These are phyloP conservation scores for Graphium colonna DNA, from an alignment of 2,888 invertebrate genomes.

Conservation along the genomic window DNA sequence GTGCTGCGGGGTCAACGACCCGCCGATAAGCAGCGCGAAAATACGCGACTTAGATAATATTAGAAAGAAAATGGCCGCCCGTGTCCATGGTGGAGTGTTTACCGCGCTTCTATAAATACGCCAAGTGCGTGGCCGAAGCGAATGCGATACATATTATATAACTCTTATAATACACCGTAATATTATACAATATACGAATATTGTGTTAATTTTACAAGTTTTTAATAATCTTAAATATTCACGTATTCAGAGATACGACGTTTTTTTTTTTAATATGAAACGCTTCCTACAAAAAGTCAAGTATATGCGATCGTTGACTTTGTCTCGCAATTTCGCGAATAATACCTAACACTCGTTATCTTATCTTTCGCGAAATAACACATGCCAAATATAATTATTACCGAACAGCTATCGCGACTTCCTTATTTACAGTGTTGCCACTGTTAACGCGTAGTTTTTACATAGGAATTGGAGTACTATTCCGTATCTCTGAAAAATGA, in stretches of 20 bases:
- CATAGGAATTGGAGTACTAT: not conserved
- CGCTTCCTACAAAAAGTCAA: too few relatives aligned
- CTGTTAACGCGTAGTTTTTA: conserved; percentile 3
- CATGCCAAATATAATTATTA: not conserved
- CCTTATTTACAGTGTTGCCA: conserved; percentile 21
- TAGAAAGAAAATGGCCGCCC: conserved; percentile 65
- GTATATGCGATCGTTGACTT: too few relatives aligned
- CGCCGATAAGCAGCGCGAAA: conserved; percentile 68
- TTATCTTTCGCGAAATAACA: conserved; percentile 22
- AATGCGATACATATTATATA: conserved; percentile 8
- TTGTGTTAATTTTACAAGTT: not conserved
- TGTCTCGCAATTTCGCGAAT: conserved; percentile 14
- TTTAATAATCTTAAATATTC: too few relatives aligned
- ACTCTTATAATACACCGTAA: not conserved
- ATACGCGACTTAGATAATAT: conserved; percentile 71
- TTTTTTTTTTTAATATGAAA: too few relatives aligned
- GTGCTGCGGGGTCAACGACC: conserved; percentile 56
- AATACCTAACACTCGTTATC: conserved; percentile 4
- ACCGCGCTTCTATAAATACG: conserved; percentile 27
- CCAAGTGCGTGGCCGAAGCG: not conserved
- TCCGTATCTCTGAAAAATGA: too few relatives aligned
- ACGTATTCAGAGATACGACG: too few relatives aligned
- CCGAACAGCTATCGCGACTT: conserved; percentile 11
- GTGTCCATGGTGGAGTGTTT: conserved; percentile 31
- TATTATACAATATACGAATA: not conserved